Evolutionary conservation across 2,888 invertebrate genomes (phyloP).

Genomic region (Heliconius cydno): DNA sequence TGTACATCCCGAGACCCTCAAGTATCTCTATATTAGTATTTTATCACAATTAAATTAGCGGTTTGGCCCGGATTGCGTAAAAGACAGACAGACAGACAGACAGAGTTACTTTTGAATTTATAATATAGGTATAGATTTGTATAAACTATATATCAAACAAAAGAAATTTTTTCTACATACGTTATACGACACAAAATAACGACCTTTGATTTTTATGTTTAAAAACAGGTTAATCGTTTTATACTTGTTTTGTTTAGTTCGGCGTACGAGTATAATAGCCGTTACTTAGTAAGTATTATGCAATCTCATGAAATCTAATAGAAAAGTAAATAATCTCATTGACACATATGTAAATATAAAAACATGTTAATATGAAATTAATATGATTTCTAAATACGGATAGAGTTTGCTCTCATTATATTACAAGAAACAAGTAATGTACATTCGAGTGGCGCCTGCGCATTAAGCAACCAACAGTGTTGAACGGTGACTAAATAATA

Average conservation of each 20-base stretch:
- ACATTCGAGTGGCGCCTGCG: slow-evolving; percentile 41
- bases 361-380: background rate
- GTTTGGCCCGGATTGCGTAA: no score
- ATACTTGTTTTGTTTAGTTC: slow-evolving; percentile 1
- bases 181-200: background rate
- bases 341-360: background rate
- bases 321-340: background rate
- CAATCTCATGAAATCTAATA: background rate
- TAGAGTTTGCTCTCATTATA: slow-evolving; percentile 25
- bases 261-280: background rate
- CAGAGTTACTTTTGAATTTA: no score
- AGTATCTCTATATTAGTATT: no score
- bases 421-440: slow-evolving; percentile 10
- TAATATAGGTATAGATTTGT: no score
- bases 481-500: slow-evolving; percentile 29
- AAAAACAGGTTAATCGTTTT: slow-evolving; percentile 14
- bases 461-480: slow-evolving; percentile 35
- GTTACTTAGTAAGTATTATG: background rate
- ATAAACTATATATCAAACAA: no score
- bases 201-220: background rate
- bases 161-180: no score
- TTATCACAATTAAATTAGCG: no score
- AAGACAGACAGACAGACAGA: no score
- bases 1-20: no score
- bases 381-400: slow-evolving; percentile 15